Evolutionary conservation across 2,113 vertebrate genomes (phyloP).

Genomic region (Myotis brandtii): DNA sequence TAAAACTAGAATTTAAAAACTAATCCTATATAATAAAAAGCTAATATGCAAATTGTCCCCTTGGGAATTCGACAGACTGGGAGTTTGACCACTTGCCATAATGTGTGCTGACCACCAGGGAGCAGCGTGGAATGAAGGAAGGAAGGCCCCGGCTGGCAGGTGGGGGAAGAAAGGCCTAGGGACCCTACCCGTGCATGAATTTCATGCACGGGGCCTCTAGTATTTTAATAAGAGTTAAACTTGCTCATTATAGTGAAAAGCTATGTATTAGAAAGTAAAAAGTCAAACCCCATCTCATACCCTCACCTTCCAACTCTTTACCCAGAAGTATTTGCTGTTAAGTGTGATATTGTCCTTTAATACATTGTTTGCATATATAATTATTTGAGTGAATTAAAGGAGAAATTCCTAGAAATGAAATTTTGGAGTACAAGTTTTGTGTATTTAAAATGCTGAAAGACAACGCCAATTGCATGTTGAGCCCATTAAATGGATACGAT

Average conservation of each 20-base stretch:
- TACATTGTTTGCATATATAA: neutral
- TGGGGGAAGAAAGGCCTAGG: too few relatives aligned
- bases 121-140: too few relatives aligned
- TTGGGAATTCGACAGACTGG: too few relatives aligned
- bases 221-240: conserved; percentile 17
- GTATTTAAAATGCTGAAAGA: conserved; percentile 16
- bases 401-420: conserved; percentile 21
- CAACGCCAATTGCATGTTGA: neutral
- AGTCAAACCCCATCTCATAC: neutral
- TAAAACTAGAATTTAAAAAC: conserved; percentile 2
- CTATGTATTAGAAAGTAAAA: neutral
- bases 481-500: neutral
- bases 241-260: neutral
- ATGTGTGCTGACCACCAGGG: too few relatives aligned
- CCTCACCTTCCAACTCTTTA: neutral
- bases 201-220: too few relatives aligned
- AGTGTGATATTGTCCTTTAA: neutral
- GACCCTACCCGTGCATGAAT: too few relatives aligned
- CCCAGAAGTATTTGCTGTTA: neutral
- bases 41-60: too few relatives aligned
- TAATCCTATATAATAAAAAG: too few relatives aligned
- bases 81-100: too few relatives aligned
- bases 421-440: neutral
- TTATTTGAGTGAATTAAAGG: neutral
- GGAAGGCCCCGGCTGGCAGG: too few relatives aligned